Evolutionary conservation across 1,140 invertebrate genomes (phyloP).

Genomic region (Camponotus pennsylvanicus): DNA sequence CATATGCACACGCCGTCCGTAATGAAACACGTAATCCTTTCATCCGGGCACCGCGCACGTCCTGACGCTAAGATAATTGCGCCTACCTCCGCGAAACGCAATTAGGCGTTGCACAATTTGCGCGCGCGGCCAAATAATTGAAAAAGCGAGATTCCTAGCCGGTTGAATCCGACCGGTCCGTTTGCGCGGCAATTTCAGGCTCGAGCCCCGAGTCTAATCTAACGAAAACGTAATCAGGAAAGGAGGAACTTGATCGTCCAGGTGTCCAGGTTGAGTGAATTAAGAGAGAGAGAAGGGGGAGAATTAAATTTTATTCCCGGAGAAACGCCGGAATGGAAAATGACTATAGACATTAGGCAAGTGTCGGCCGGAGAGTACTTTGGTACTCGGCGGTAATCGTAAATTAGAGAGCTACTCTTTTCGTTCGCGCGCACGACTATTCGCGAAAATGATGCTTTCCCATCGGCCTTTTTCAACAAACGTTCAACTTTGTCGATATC

Average conservation of each 20-base stretch:
- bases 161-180: constrained; percentile 18
- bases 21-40: constrained; percentile 65
- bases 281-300: background rate
- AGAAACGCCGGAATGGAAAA: constrained; percentile 14
- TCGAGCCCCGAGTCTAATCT: constrained; percentile 11
- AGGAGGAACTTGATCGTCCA: constrained; percentile 23
- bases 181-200: constrained; percentile 46
- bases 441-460: background rate
- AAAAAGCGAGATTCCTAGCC: constrained; percentile 50
- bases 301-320: constrained; percentile 41
- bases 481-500: background rate
- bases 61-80: constrained; percentile 50
- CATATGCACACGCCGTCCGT: constrained; percentile 7
- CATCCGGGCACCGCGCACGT: constrained; percentile 33
- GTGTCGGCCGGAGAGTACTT: background rate
- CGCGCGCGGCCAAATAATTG: constrained; percentile 41
- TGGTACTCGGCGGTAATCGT: background rate
- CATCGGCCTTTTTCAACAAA: background rate
- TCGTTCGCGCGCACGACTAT: background rate
- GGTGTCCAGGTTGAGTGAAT: constrained; percentile 43
- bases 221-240: constrained; percentile 30
- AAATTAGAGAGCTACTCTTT: constrained; percentile 23
- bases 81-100: constrained; percentile 42
- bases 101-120: constrained; percentile 66
- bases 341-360: constrained; percentile 4